Percentiles rank a stretch among this genome's conserved stretches.
Evolutionary conservation across 2,113 vertebrate genomes (phyloP).

Genomic region (Sitta europaea): DNA sequence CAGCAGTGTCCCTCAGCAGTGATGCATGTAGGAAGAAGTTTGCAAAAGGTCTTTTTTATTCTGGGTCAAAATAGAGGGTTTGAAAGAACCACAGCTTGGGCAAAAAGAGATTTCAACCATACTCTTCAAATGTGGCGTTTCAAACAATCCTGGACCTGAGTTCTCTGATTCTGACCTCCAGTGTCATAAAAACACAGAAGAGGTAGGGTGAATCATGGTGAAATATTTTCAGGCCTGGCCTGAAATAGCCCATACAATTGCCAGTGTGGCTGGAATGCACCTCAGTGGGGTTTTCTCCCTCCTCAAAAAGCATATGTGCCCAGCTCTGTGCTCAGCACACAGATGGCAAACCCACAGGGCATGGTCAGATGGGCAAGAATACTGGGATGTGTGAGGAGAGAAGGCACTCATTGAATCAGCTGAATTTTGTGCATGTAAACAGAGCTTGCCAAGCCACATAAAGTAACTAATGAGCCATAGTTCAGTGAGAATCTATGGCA

Average conservation of each 20-base stretch:
- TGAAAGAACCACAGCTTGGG: neutral
- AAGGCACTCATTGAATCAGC: conserved; percentile 12
- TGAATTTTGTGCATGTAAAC: neutral
- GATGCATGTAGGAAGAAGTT: neutral
- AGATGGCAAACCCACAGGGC: neutral
- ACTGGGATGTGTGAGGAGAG: neutral
- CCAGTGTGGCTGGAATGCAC: neutral
- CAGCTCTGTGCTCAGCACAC: neutral
- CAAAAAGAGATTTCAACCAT: neutral
- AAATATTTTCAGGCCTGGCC: neutral
- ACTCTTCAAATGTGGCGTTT: neutral
- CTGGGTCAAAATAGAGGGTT: neutral
- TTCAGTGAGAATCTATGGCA: neutral
- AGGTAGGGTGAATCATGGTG: neutral
- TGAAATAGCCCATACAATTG: neutral
- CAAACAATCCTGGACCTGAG: neutral
- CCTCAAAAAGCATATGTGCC: neutral
- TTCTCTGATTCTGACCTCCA: neutral
- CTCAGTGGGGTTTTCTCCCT: neutral
- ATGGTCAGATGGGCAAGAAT: conserved; percentile 22
- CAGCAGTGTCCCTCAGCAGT: neutral
- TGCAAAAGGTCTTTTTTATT: neutral
- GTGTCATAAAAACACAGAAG: neutral
- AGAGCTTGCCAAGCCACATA: neutral
- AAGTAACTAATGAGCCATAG: conserved; percentile 17